Percentiles rank a stretch among this genome's conserved stretches.
Conservation (phyloP, 2,113 vertebrate species). For the Trachemys scripta region DNA sequence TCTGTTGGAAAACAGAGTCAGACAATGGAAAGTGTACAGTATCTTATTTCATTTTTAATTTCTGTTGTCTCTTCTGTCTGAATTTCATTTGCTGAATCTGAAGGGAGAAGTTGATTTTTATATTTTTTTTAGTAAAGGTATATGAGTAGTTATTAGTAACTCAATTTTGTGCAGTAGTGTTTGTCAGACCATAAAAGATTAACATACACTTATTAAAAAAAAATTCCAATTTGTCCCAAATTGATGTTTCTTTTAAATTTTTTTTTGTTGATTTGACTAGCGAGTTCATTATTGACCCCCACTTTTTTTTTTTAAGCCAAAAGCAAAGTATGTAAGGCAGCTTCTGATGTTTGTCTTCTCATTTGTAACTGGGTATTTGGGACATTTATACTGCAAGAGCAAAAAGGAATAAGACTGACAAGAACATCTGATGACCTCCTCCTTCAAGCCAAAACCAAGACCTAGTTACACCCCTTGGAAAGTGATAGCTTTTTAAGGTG, state of each 20-base stretch:
- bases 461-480: background rate
- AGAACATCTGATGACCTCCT: background rate
- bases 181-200: background rate
- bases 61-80: background rate
- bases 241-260: background rate
- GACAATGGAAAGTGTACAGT: accelerated
- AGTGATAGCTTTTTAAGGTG: background rate
- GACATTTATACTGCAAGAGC: background rate
- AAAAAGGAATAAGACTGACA: background rate
- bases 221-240: background rate
- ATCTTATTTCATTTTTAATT: background rate
- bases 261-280: background rate
- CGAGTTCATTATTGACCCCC: background rate
- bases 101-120: background rate
- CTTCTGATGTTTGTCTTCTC: background rate
- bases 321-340: background rate
- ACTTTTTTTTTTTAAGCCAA: background rate
- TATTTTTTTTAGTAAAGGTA: background rate
- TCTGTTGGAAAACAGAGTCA: background rate
- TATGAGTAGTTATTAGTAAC: background rate
- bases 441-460: background rate
- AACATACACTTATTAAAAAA: background rate
- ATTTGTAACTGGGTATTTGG: background rate
- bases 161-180: background rate
- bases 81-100: background rate